Conservation (phyloP, 2,113 vertebrate species). For the Phyllostomus discolor region DNA sequence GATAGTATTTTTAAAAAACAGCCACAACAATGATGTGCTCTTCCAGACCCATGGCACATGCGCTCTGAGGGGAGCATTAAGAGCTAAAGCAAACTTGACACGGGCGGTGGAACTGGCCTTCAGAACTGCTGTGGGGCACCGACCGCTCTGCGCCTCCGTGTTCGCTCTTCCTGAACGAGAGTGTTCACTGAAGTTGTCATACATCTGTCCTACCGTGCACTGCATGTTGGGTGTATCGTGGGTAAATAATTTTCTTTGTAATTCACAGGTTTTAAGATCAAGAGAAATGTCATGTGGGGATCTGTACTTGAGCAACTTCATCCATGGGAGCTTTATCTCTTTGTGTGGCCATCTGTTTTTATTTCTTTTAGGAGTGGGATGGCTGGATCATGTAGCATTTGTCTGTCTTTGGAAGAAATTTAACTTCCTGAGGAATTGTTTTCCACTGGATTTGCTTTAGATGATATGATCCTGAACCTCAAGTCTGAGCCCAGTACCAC, state of each 20-base stretch:
- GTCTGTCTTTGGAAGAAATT: neutral
- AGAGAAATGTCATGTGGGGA: neutral
- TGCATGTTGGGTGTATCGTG: neutral
- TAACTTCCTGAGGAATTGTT: neutral
- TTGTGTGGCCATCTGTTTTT: neutral
- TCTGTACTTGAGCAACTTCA: neutral
- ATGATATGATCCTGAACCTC: neutral
- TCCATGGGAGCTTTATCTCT: neutral
- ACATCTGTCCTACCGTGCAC: neutral
- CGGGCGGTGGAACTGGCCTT: neutral
- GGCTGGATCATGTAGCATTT: neutral
- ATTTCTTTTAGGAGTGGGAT: neutral
- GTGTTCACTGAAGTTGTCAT: neutral
- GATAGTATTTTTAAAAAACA: neutral
- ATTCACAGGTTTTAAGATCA: neutral
- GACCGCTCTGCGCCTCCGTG: neutral
- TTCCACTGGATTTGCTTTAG: neutral
- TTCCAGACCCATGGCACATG: neutral
- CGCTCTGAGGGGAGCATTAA: neutral
- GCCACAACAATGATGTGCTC: neutral
- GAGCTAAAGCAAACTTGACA: neutral
- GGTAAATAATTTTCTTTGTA: neutral
- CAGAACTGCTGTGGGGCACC: neutral
- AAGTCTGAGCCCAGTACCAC: neutral
- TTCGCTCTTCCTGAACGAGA: neutral